Percentiles rank a stretch among this genome's conserved stretches.
These are phyloP conservation scores for Monopis laevigella DNA, from an alignment of 2,888 invertebrate genomes.

Conservation along the genomic window DNA sequence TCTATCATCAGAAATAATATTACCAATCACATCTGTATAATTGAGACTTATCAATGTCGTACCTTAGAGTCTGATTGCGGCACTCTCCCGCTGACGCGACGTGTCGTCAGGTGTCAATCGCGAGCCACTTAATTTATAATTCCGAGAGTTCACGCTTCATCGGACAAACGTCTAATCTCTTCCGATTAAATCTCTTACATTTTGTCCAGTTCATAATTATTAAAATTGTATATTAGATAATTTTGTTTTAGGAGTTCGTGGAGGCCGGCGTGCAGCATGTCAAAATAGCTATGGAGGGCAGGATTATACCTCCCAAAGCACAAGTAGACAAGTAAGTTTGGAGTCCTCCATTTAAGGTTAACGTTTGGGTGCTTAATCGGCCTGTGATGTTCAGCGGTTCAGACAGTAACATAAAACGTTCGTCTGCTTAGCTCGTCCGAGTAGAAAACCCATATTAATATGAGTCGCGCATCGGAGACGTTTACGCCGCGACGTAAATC, in stretches of 20 bases:
- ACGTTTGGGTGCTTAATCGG: slow-evolving; percentile 29
- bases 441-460: slow-evolving; percentile 23
- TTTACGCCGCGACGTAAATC: slow-evolving; percentile 51
- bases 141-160: slow-evolving; percentile 30
- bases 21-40: slow-evolving; percentile 3
- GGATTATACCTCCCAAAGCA: slow-evolving; percentile 43
- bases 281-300: slow-evolving; percentile 54
- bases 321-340: slow-evolving; percentile 47
- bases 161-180: slow-evolving; percentile 28
- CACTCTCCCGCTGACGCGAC: slow-evolving; percentile 22
- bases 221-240: slow-evolving; percentile 18
- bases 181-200: too few species aligned
- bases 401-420: slow-evolving; percentile 13
- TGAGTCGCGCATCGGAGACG: slow-evolving; percentile 15
- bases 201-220: slow-evolving; percentile 11
- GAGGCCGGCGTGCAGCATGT: slow-evolving; percentile 40
- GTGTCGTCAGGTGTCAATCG: slow-evolving; percentile 29
- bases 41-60: slow-evolving; percentile 3
- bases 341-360: slow-evolving; percentile 14
- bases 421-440: slow-evolving; percentile 24
- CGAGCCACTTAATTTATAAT: slow-evolving; percentile 28
- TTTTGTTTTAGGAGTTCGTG: slow-evolving; percentile 46
- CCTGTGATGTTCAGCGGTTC: slow-evolving; percentile 21
- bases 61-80: slow-evolving; percentile 8
- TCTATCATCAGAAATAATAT: slow-evolving; percentile 4